These are phyloP conservation scores for Druon quercuslanigerum DNA, from an alignment of 1,140 invertebrate genomes.

Conservation along the genomic window DNA sequence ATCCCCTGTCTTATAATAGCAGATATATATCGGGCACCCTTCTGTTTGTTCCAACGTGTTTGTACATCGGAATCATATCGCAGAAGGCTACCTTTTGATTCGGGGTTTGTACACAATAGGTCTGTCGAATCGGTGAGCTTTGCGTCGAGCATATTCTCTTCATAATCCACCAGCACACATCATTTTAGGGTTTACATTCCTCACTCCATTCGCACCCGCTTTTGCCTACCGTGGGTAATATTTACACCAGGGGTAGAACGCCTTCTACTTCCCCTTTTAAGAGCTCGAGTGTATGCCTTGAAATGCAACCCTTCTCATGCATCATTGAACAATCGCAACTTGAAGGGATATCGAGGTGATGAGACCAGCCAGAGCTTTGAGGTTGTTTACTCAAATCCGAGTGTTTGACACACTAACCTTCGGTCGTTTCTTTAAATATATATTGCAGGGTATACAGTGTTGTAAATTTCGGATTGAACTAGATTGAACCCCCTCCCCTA, in stretches of 20 bases:
- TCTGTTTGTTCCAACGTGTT: conserved; percentile 14
- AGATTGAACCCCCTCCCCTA: too few relatives aligned
- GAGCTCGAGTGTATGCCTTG: conserved; percentile 4
- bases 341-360: conserved; percentile 1
- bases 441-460: neutral
- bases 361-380: neutral
- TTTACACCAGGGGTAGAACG: conserved; percentile 60
- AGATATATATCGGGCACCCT: neutral
- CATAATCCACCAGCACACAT: conserved; percentile 37
- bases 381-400: conserved; percentile 10
- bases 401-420: neutral
- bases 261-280: conserved; percentile 23
- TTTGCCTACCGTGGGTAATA: conserved; percentile 56
- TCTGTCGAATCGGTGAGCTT: conserved; percentile 30
- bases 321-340: conserved; percentile 14
- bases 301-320: conserved; percentile 34
- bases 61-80: conserved; percentile 19
- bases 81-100: conserved; percentile 15
- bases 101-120: neutral
- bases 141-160: conserved; percentile 46
- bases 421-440: conserved; percentile 6
- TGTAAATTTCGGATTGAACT: neutral
- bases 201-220: conserved; percentile 51
- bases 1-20: neutral
- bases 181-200: conserved; percentile 46